Base-by-base conservation (phyloP, 2,797 vertebrate genomes). In the Molossus molossus region DNA sequence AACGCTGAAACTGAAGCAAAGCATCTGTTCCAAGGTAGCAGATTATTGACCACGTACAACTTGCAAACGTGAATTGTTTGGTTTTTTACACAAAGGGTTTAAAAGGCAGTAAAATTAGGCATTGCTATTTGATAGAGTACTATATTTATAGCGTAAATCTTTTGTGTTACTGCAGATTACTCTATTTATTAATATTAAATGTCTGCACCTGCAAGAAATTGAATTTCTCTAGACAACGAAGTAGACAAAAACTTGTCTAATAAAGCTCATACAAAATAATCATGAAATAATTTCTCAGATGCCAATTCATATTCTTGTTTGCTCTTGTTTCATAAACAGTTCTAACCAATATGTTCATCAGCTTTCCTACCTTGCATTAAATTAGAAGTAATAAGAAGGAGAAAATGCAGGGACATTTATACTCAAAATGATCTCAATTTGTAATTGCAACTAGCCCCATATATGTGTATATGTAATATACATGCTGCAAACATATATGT, bases 121-220 rank as follows among this genome's bases (percentile, higher is more conserved):
- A 50, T 53, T 77, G 37, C 14, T 73, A 29, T 92, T 95, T 87
- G 2, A 15, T 86, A 33, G 17, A 65, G 62, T 64, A 12, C 13
- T 60, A 53, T 80, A 53, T 80, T 80, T 77, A 60, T 4, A 75
- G 29, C 18, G 75, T 90, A 73, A 21, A 29, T 62, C 1, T 86
- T 90, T 94, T 81, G 9, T 83, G 50, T 73, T 70, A 23, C 11
- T 89, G 33, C 86, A 75, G 21, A 82, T 25, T 9, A 2, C 1
- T 83, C 93, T 12, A 76, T 73, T 95, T 33, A 62, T 58, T 82
- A 62, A 65, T 64, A 3, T 75, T 90, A 73, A 87, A 82, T 69
- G 5, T 5, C 21, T 72, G 0, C 4, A 75, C 2, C 20, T 75
- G 15, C 6, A 95, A 72, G 55, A 87, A 89, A 84, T 4, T 75